Evolutionary conservation across 2,888 invertebrate genomes (phyloP).

Genomic region (Phyllotreta cruciferae): DNA sequence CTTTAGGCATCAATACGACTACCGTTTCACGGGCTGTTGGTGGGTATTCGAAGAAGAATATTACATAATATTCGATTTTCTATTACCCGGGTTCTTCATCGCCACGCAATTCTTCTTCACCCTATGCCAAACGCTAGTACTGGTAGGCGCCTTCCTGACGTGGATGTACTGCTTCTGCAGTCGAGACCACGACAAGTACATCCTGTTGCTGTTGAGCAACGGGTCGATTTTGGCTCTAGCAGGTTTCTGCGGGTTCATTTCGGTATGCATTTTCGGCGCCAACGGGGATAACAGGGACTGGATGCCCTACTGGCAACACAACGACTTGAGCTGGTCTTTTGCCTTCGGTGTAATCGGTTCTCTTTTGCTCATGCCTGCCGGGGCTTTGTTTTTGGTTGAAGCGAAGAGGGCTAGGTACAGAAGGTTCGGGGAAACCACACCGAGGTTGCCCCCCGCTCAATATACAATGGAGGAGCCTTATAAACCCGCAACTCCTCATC

Average conservation of each 20-base stretch:
- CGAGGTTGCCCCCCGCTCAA: conserved; percentile 64
- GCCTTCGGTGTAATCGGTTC: conserved; percentile 85
- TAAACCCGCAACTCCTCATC: conserved; percentile 61
- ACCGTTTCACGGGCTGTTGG: conserved; percentile 86
- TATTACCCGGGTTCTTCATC: conserved; percentile 90
- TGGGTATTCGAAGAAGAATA: conserved; percentile 98
- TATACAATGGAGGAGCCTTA: conserved; percentile 70
- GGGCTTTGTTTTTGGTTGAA: conserved; percentile 83
- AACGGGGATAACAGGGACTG: conserved; percentile 91
- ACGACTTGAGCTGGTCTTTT: conserved; percentile 93
- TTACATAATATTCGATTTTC: conserved; percentile 89
- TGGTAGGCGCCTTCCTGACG: conserved; percentile 78
- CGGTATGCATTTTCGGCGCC: conserved; percentile 87
- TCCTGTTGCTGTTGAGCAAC: conserved; percentile 75
- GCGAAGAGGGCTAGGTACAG: conserved; percentile 80
- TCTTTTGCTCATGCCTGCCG: conserved; percentile 76
- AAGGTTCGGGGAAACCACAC: conserved; percentile 72
- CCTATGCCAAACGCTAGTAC: conserved; percentile 80
- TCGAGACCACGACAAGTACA: conserved; percentile 77
- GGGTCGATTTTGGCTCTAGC: conserved; percentile 77
- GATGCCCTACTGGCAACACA: conserved; percentile 97
- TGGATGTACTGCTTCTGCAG: conserved; percentile 77
- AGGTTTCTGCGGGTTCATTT: conserved; percentile 81
- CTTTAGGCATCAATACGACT: conserved; percentile 84
- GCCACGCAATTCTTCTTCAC: conserved; percentile 95